Conservation (phyloP, 2,888 invertebrate genomes). For the Drosophila neotestacea region DNA sequence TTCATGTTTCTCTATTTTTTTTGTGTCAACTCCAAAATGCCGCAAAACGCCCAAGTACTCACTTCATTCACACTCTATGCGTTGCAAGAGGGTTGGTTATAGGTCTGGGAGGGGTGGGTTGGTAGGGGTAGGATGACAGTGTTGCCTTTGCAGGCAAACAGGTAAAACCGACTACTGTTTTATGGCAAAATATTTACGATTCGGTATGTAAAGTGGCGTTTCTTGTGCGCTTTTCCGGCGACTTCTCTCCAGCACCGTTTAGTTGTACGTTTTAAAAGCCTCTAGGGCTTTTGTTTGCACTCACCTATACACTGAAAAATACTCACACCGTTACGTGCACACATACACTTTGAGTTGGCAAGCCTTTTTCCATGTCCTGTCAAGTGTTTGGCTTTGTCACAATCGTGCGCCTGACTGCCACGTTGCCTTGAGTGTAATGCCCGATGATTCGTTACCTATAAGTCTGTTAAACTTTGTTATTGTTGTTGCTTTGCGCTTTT, state of each 20-base stretch:
- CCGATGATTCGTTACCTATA: slow-evolving; percentile 44
- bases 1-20: slow-evolving; percentile 26
- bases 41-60: slow-evolving; percentile 72
- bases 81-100: slow-evolving; percentile 27
- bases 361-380: slow-evolving; percentile 65
- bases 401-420: background rate
- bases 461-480: slow-evolving; percentile 33
- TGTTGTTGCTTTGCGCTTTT: slow-evolving; percentile 16
- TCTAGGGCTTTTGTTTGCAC: slow-evolving; percentile 51
- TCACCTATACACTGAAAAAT: slow-evolving; percentile 19
- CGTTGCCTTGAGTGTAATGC: slow-evolving; percentile 39
- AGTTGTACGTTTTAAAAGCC: slow-evolving; percentile 59
- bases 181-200: slow-evolving; percentile 78
- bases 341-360: slow-evolving; percentile 41
- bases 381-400: slow-evolving; percentile 60
- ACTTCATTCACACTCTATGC: slow-evolving; percentile 80
- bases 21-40: slow-evolving; percentile 67
- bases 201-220: slow-evolving; percentile 76
- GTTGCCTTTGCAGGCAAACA: slow-evolving; percentile 38
- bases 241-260: slow-evolving; percentile 46
- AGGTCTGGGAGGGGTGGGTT: background rate
- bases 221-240: slow-evolving; percentile 71
- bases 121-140: slow-evolving; percentile 37
- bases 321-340: background rate
- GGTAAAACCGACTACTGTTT: slow-evolving; percentile 57